A percentile compares a stretch with the other conserved stretches of the same genome.
phyloP scores from a whole-genome alignment of 2,113 vertebrate genomes.

The Colius striatus region DNA sequence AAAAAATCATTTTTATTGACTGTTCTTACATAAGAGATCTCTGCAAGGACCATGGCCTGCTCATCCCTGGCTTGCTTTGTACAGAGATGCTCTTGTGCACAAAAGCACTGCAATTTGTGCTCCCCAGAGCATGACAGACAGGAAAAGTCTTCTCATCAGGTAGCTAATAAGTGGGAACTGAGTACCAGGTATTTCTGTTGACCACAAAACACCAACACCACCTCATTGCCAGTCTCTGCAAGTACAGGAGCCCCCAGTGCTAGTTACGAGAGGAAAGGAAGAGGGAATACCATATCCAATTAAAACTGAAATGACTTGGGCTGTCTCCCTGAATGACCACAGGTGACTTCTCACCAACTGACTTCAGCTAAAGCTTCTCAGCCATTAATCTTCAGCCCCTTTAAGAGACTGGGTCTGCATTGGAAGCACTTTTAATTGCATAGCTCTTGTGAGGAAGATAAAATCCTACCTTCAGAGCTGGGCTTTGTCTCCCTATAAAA shows the following conservation, averaged over 20 bases:
- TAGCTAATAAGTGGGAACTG: background rate
- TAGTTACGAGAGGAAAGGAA: background rate
- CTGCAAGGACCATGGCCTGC: background rate
- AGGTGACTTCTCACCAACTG: fast-evolving
- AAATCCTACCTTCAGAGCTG: background rate
- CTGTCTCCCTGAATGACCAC: background rate
- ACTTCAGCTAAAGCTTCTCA: background rate
- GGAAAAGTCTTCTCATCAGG: background rate
- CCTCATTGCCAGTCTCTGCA: background rate
- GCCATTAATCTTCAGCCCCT: background rate
- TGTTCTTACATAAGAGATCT: background rate
- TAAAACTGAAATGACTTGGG: background rate
- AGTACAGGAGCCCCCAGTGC: background rate
- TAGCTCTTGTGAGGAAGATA: no score
- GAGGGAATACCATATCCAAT: background rate
- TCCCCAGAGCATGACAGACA: background rate
- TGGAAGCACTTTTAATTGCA: background rate
- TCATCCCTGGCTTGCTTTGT: fast-evolving
- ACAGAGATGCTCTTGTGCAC: background rate
- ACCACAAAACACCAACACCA: background rate
- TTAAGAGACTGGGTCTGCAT: background rate
- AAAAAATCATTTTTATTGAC: background rate
- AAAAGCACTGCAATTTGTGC: background rate
- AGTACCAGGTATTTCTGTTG: background rate
- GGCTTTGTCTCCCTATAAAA: background rate